Percentiles rank a stretch among this genome's conserved stretches.
These are phyloP conservation scores for Spilogale gracilis DNA, from an alignment of 2,113 vertebrate genomes.

Conservation along the genomic window DNA sequence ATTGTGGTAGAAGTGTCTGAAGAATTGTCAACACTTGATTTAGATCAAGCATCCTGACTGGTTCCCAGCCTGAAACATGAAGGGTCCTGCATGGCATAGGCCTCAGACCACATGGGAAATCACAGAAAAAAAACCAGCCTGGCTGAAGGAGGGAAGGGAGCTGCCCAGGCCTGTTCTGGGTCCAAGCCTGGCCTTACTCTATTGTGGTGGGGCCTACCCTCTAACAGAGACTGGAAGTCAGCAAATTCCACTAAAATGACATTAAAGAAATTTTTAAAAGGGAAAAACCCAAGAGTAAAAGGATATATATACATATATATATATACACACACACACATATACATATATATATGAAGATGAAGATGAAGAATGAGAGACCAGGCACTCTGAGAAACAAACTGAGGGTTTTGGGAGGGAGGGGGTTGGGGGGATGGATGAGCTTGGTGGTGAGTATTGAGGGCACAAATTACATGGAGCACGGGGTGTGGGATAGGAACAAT, in stretches of 20 bases:
- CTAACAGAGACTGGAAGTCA: background rate
- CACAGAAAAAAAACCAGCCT: background rate
- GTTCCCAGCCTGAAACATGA: conserved; percentile 55
- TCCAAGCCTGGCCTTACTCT: conserved; percentile 22
- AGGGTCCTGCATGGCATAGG: conserved; percentile 69
- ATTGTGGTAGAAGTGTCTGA: conserved; percentile 91
- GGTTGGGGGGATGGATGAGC: too few species aligned
- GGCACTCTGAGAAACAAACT: too few species aligned
- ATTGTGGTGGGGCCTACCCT: background rate
- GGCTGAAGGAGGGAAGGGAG: background rate
- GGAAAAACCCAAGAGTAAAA: background rate
- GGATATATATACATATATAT: too few species aligned
- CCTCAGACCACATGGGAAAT: conserved; percentile 63
- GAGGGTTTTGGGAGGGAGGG: too few species aligned
- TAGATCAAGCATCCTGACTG: conserved; percentile 59
- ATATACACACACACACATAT: too few species aligned
- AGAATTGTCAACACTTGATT: conserved; percentile 76
- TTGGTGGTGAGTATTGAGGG: too few species aligned
- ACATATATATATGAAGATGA: too few species aligned
- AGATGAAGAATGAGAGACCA: too few species aligned
- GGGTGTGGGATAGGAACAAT: too few species aligned
- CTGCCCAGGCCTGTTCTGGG: background rate
- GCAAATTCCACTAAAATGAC: background rate
- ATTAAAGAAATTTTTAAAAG: background rate
- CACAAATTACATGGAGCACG: too few species aligned